Evolutionary conservation across 2,888 invertebrate genomes (phyloP).

Genomic region (Parascotia fuliginaria): DNA sequence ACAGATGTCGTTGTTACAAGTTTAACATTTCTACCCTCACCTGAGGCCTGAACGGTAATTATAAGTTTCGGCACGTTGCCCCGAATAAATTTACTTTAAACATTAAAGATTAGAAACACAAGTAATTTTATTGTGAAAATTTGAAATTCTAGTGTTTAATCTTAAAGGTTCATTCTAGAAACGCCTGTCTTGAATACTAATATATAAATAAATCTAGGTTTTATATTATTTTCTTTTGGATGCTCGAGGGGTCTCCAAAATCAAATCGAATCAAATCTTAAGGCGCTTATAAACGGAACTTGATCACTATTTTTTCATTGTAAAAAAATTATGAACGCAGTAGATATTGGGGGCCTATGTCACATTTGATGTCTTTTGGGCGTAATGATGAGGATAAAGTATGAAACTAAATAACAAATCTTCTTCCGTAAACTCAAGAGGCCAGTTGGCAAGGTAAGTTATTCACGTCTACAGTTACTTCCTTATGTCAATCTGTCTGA

Average conservation of each 20-base stretch:
- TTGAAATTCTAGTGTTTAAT: slow-evolving; percentile 6
- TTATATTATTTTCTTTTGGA: background rate
- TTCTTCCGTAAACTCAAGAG: too few species aligned
- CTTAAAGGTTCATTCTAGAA: slow-evolving; percentile 13
- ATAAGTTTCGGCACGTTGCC: slow-evolving; percentile 33
- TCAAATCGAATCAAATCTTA: background rate
- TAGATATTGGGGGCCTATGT: too few species aligned
- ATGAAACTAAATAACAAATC: too few species aligned
- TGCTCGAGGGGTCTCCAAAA: background rate
- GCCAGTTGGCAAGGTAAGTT: too few species aligned
- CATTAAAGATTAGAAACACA: slow-evolving; percentile 11
- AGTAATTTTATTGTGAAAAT: slow-evolving; percentile 13
- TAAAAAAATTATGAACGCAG: too few species aligned
- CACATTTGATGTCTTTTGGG: too few species aligned
- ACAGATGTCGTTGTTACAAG: slow-evolving; percentile 27
- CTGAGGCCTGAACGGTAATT: slow-evolving; percentile 17
- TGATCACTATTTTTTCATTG: too few species aligned
- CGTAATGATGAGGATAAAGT: too few species aligned
- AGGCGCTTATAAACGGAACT: too few species aligned
- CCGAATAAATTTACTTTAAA: slow-evolving; percentile 20
- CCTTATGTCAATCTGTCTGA: too few species aligned
- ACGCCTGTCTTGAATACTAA: slow-evolving; percentile 19
- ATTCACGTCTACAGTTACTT: too few species aligned
- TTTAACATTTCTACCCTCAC: slow-evolving; percentile 21
- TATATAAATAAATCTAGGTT: background rate